These are phyloP conservation scores for Oryzias woworae DNA, from an alignment of 2,113 vertebrate species.

Conservation along the genomic window DNA sequence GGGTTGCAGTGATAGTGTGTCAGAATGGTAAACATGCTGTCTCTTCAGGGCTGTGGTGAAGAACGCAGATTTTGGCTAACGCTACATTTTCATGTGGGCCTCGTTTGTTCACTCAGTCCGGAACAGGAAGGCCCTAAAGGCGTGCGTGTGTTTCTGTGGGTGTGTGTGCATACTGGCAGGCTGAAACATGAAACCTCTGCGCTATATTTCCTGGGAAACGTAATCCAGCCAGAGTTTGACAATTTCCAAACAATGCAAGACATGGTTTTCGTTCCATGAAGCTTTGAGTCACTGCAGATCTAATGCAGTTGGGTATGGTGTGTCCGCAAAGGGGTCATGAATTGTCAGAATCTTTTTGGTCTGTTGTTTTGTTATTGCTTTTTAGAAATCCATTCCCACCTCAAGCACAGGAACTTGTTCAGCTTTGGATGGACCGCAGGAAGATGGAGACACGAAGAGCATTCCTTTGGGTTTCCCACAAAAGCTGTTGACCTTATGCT, in stretches of 20 bases:
- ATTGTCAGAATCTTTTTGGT: no score
- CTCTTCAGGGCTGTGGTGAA: constrained; percentile 51
- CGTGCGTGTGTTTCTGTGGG: constrained; percentile 33
- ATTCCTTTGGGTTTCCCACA: constrained; percentile 46
- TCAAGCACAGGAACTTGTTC: no score
- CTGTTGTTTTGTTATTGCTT: no score
- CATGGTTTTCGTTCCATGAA: background rate
- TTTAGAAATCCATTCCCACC: no score
- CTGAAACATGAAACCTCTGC: constrained; percentile 60
- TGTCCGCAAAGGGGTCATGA: no score
- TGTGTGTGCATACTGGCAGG: constrained; percentile 36
- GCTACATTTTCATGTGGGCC: constrained; percentile 70
- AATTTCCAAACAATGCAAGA: constrained; percentile 12
- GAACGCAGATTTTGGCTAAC: constrained; percentile 55
- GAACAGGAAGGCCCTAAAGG: constrained; percentile 76
- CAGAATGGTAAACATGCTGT: constrained; percentile 32
- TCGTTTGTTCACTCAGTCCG: constrained; percentile 70
- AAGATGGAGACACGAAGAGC: background rate
- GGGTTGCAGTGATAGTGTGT: constrained; percentile 32
- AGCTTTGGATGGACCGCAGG: no score
- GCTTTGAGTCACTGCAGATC: no score
- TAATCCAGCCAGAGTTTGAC: constrained; percentile 17
- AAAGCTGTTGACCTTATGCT: constrained; percentile 51
- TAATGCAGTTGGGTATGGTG: no score
- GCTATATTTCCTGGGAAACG: constrained; percentile 39